These are phyloP conservation scores for Macheiramphus alcinus DNA, from an alignment of 2,113 vertebrate genomes.

Conservation along the genomic window DNA sequence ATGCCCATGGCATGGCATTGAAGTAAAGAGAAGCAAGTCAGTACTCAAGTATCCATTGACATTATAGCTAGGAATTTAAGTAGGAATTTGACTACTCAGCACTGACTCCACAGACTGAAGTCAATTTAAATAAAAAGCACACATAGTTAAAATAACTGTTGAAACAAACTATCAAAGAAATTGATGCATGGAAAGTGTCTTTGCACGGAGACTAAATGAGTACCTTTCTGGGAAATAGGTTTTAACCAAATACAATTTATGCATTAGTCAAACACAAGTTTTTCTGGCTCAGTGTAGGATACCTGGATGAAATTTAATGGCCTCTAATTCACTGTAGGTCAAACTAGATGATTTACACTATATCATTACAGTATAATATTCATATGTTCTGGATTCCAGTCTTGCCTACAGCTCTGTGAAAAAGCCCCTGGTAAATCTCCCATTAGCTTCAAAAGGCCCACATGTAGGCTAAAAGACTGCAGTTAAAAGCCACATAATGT, in stretches of 20 bases:
- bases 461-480: conserved; percentile 34
- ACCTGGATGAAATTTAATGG: conserved; percentile 42
- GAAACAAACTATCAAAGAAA: conserved; percentile 10
- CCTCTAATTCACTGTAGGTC: conserved; percentile 52
- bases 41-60: not conserved
- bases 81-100: not conserved
- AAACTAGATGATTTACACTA: not conserved
- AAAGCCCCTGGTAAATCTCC: conserved; percentile 68
- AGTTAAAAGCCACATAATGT: conserved; percentile 46
- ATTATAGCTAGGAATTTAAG: not conserved
- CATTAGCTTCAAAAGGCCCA: conserved; percentile 65
- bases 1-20: not conserved
- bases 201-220: not conserved
- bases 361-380: conserved; percentile 44
- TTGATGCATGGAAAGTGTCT: not conserved
- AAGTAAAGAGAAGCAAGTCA: not conserved
- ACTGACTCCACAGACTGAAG: not conserved
- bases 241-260: conserved; percentile 42
- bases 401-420: conserved; percentile 67
- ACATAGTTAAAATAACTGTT: not conserved
- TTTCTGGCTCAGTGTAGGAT: conserved; percentile 35
- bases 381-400: conserved; percentile 24
- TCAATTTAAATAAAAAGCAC: not conserved
- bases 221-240: conserved; percentile 14
- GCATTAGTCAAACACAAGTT: conserved; percentile 52